A percentile compares a stretch with the other conserved stretches of the same genome.
phyloP scores from a whole-genome alignment of 2,113 vertebrate species.

The Thalassarche chlororhynchos region DNA sequence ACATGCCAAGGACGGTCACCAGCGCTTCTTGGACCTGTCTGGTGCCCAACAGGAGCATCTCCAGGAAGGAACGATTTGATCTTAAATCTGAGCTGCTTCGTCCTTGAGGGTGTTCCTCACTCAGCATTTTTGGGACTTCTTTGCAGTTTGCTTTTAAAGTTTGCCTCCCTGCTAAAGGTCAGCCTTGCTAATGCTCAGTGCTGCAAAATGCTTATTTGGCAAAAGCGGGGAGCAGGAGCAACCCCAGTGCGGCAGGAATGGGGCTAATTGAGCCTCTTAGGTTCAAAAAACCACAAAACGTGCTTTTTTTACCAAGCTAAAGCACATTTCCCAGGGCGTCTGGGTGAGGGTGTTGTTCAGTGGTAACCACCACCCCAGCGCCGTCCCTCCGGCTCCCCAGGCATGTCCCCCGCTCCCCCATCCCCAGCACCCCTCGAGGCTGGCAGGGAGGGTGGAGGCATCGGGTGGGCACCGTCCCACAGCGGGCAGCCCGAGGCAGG shows the following conservation, averaged over 20 bases:
- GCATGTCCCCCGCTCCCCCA: rapidly evolving
- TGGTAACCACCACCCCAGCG: neutral
- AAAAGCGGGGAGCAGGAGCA: neutral
- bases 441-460: neutral
- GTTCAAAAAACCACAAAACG: neutral
- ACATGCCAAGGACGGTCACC: rapidly evolving
- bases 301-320: neutral
- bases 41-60: neutral
- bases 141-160: neutral
- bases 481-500: rapidly evolving
- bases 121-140: neutral
- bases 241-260: neutral
- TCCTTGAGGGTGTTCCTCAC: neutral
- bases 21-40: neutral
- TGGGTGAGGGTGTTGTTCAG: neutral
- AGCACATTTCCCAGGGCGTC: neutral
- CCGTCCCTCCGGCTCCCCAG: rapidly evolving
- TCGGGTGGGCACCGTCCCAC: rapidly evolving
- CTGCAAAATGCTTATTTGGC: neutral
- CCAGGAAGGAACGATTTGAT: neutral
- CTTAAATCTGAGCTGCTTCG: neutral
- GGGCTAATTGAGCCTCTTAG: neutral
- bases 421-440: neutral
- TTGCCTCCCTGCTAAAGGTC: neutral
- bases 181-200: neutral